Percentiles rank a stretch among this genome's conserved stretches.
phyloP scores from a whole-genome alignment of 2,797 vertebrate species.

The Atherinosoma microstoma region DNA sequence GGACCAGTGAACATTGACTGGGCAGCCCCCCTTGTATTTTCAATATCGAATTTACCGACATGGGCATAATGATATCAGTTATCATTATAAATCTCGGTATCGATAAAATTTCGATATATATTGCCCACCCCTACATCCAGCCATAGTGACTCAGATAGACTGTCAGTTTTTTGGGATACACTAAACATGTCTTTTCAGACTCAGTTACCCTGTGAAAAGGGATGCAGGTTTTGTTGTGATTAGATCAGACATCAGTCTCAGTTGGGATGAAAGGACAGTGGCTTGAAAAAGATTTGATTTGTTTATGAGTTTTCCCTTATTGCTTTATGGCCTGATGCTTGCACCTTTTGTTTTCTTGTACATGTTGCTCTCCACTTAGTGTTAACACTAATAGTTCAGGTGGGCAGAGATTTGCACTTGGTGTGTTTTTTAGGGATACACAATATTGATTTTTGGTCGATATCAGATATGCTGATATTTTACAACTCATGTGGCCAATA shows the following conservation, averaged over 20 bases:
- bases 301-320: background rate
- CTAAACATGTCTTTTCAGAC: background rate
- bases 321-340: background rate
- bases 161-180: background rate
- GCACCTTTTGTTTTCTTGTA: background rate
- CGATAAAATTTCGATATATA: no score
- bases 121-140: background rate
- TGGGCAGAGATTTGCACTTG: background rate
- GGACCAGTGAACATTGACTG: no score
- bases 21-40: no score
- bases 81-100: no score
- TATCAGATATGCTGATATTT: no score
- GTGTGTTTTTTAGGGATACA: background rate
- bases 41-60: no score
- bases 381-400: background rate
- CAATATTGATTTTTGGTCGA: no score
- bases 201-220: background rate
- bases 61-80: no score
- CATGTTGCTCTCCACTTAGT: background rate
- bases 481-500: no score
- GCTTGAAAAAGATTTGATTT: constrained; percentile 16
- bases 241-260: background rate
- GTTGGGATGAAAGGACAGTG: background rate
- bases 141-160: constrained; percentile 13
- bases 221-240: background rate